Percentiles rank a stretch among this genome's conserved stretches.
These are phyloP conservation scores for Smittia sp. DNA, from an alignment of 2,888 invertebrate genomes.

Conservation along the genomic window DNA sequence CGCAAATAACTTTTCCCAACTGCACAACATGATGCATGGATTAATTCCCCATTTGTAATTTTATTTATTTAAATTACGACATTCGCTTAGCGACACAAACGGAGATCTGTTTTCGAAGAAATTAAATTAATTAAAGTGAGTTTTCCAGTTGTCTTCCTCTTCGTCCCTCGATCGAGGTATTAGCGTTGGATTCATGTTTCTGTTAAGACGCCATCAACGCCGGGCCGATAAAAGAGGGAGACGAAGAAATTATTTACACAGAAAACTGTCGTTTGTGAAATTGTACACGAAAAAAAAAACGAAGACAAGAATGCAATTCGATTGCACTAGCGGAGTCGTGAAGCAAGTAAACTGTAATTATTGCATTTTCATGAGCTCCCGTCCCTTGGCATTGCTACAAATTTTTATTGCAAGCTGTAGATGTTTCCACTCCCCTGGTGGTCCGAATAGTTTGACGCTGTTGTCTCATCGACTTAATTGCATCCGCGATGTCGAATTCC, in stretches of 20 bases:
- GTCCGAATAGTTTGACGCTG: background rate
- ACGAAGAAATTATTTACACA: background rate
- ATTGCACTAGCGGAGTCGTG: background rate
- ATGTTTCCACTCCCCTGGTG: background rate
- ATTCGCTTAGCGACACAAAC: constrained; percentile 25
- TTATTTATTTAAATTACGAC: constrained; percentile 40
- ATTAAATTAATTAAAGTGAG: constrained; percentile 26
- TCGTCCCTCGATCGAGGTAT: background rate
- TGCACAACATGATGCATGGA: constrained; percentile 24
- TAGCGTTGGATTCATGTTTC: no score
- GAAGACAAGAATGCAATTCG: background rate
- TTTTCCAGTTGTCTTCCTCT: background rate
- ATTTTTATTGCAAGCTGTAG: background rate
- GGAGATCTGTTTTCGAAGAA: constrained; percentile 27
- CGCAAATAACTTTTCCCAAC: constrained; percentile 16
- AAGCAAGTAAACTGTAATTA: background rate
- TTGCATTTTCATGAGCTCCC: background rate
- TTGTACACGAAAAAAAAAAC: background rate
- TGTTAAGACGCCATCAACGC: no score
- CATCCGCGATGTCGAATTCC: background rate
- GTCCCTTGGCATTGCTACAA: background rate
- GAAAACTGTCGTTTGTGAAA: background rate
- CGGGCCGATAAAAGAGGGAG: background rate
- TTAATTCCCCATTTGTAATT: constrained; percentile 35
- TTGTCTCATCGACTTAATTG: no score